Base-by-base conservation (phyloP, 2,888 invertebrate genomes). In the Cryptus armator region DNA sequence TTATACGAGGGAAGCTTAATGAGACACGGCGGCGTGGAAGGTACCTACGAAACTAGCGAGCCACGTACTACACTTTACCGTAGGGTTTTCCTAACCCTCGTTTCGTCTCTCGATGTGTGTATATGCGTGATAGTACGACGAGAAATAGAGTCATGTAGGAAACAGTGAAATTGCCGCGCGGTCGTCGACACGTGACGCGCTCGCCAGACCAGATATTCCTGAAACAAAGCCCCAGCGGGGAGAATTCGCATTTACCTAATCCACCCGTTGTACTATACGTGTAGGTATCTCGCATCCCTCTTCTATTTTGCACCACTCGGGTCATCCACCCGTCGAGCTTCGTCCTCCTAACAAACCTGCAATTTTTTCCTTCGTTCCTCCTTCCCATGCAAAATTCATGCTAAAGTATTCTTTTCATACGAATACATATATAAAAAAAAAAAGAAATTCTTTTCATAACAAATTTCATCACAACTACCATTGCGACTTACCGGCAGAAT, bases 161-260 rank as follows among this genome's bases (percentile, higher is more conserved):
- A 74, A 70, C 64, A 66, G 56, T 64, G 75, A 56, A 80, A 80
- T 70, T 75, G 53, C 56, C 48, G 56, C 51, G 83, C 68, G 83
- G 83, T 83, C 83, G 83, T 75, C 75, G 83, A 79, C 83, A 64
- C 64, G 83, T 75, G 83, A 80, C 79, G 70, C 48, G 56, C 48
- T 46, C 59, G 59, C 67, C 78, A 72, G 62, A 68, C 51, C 62
- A 19, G 68, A 10, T 19, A 56, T 44, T n/a, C 62, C 53, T 32
- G 70, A 79, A 78, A 83, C 74, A 64, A 83, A 79, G 75, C 78
- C 75, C 75, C 53, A 53, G 32, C 16, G 75, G 46, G 48, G 83
- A 46, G 75, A 83, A 83, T 80, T 71, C 70, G 56, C 79, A 79
- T 83, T 83, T 75, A 75, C 79, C 75, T 83, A 75, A 83, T 83